phyloP scores from a whole-genome alignment of 2,797 vertebrate species.

The Ceryle rudis region DNA sequence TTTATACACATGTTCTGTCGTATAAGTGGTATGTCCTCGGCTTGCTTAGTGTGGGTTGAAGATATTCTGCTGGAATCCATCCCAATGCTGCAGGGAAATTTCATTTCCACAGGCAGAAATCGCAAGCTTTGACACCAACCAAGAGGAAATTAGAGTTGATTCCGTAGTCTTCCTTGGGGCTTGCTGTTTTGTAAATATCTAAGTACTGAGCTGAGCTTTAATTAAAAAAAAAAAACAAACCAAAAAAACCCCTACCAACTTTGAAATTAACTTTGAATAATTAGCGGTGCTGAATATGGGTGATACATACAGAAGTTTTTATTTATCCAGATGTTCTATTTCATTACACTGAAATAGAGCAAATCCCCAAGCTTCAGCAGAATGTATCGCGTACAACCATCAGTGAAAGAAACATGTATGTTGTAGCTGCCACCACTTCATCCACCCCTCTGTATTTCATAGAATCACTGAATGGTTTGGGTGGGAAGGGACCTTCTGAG shows the following conservation, averaged over 20 bases:
- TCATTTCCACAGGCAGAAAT: not conserved
- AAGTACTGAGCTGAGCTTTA: not conserved
- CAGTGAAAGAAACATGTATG: rapidly evolving
- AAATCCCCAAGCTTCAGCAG: not conserved
- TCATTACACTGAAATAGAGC: not conserved
- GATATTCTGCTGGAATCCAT: not conserved
- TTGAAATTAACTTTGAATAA: not conserved
- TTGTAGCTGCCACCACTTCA: not conserved
- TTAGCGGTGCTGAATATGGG: not conserved
- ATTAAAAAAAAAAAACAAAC: no score
- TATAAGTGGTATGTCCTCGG: not conserved
- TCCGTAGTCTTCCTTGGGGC: not conserved
- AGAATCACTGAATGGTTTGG: not conserved
- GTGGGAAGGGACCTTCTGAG: not conserved
- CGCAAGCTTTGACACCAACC: not conserved
- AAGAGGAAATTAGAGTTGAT: not conserved
- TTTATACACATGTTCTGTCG: not conserved
- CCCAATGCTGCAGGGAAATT: not conserved
- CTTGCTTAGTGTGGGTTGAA: not conserved
- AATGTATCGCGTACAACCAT: rapidly evolving
- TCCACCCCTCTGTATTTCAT: not conserved
- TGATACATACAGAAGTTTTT: not conserved
- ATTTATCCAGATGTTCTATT: not conserved
- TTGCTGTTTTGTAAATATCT: not conserved
- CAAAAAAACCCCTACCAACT: no score